A percentile compares a stretch with the other conserved stretches of the same genome.
These are phyloP conservation scores for Pleuronectes platessa DNA, from an alignment of 2,113 vertebrate genomes.

Conservation along the genomic window DNA sequence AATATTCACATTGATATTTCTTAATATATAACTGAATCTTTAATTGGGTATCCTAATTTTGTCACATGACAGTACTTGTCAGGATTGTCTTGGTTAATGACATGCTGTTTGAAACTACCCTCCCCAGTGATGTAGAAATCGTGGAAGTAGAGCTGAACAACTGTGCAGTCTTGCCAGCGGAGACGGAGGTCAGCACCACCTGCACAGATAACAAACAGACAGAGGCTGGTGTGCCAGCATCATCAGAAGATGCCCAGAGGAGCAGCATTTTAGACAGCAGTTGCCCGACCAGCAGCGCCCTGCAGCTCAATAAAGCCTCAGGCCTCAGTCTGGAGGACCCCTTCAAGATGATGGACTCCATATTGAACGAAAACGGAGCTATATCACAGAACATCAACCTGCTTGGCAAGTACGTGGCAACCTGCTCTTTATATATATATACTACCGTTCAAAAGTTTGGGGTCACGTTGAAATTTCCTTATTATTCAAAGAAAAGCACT, in stretches of 20 bases:
- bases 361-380: conserved; percentile 90
- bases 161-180: conserved; percentile 79
- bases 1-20: no score
- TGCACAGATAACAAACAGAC: conserved; percentile 23
- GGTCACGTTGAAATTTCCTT: no score
- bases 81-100: no score
- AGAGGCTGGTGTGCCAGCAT: not conserved
- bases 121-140: conserved; percentile 88
- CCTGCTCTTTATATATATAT: no score
- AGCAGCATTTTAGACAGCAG: conserved; percentile 15
- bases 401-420: conserved; percentile 90
- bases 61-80: no score
- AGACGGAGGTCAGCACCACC: conserved; percentile 70
- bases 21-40: no score
- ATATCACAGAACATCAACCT: conserved; percentile 96
- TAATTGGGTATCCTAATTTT: no score
- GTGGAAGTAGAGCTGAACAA: conserved; percentile 88
- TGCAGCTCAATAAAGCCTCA: conserved; percentile 88
- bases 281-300: conserved; percentile 78
- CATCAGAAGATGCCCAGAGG: conserved; percentile 15
- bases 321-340: conserved; percentile 89
- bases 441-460: no score
- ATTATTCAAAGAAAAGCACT: no score
- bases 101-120: no score
- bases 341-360: conserved; percentile 96